phyloP scores from a whole-genome alignment of 2,888 invertebrate genomes.

The Lochmaea capreae region DNA sequence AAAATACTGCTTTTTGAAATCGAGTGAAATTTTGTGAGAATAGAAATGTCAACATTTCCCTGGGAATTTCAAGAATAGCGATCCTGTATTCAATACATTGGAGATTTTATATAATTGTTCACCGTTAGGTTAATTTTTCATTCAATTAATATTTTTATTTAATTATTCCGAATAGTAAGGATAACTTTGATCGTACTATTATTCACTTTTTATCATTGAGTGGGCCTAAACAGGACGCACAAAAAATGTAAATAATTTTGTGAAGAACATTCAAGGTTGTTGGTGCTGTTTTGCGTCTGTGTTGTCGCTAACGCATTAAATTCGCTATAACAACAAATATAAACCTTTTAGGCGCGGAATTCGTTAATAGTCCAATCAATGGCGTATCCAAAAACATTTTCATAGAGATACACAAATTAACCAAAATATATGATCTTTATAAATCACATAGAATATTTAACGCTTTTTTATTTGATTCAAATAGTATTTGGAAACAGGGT shows the following conservation, averaged over 20 bases:
- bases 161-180: background rate
- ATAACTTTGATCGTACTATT: constrained; percentile 26
- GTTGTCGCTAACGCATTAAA: constrained; percentile 41
- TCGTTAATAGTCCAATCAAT: background rate
- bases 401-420: background rate
- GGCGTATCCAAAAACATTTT: background rate
- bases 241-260: constrained; percentile 59
- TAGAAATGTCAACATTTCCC: too few species aligned
- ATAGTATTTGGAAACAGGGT: background rate
- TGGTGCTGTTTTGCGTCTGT: constrained; percentile 28
- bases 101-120: too few species aligned
- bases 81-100: too few species aligned
- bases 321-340: constrained; percentile 22
- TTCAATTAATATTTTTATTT: background rate
- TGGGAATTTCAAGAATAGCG: too few species aligned
- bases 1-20: too few species aligned
- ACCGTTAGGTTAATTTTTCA: background rate
- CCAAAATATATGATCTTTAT: background rate
- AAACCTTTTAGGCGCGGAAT: constrained; percentile 8
- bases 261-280: constrained; percentile 57
- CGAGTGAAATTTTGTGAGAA: too few species aligned
- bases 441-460: background rate
- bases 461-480: background rate
- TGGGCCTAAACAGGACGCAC: constrained; percentile 56
- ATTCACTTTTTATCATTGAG: constrained; percentile 32